Evolutionary conservation across 2,888 invertebrate species (phyloP).

Genomic region (Cylloceria caligata): DNA sequence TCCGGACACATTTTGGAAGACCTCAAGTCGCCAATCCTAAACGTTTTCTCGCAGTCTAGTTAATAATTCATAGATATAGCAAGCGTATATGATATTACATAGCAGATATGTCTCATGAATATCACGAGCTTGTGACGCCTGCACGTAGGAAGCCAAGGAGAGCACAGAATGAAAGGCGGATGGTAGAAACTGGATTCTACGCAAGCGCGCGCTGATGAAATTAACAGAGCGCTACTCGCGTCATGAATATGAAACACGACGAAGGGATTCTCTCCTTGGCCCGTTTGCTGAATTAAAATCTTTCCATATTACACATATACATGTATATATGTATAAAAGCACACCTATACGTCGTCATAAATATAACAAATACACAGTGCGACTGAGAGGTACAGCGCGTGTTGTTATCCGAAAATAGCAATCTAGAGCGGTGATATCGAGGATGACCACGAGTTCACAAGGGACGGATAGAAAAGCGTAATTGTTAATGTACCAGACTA

Average conservation of each 20-base stretch:
- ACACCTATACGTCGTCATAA: background rate
- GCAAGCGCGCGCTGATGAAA: constrained; percentile 71
- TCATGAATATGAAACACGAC: constrained; percentile 76
- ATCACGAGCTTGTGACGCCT: constrained; percentile 49
- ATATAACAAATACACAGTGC: constrained; percentile 10
- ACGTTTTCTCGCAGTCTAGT: constrained; percentile 45
- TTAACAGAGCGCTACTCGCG: constrained; percentile 72
- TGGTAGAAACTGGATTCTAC: constrained; percentile 54
- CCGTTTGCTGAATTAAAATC: constrained; percentile 71
- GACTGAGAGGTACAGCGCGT: constrained; percentile 19
- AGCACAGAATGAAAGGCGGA: constrained; percentile 11
- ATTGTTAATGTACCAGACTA: too few relatives aligned
- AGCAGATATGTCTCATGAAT: constrained; percentile 64
- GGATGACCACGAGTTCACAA: background rate
- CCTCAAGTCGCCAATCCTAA: constrained; percentile 14
- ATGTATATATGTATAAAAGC: too few relatives aligned
- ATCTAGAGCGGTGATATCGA: constrained; percentile 22
- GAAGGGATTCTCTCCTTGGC: constrained; percentile 64
- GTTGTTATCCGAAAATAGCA: constrained; percentile 28
- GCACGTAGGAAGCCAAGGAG: constrained; percentile 25
- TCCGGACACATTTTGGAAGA: background rate
- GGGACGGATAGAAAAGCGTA: constrained; percentile 9
- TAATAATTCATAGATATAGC: constrained; percentile 35
- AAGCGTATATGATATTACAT: constrained; percentile 22
- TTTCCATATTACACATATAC: constrained; percentile 49